Base-by-base conservation (phyloP, 2,113 vertebrate genomes). In the Bufo bufo region DNA sequence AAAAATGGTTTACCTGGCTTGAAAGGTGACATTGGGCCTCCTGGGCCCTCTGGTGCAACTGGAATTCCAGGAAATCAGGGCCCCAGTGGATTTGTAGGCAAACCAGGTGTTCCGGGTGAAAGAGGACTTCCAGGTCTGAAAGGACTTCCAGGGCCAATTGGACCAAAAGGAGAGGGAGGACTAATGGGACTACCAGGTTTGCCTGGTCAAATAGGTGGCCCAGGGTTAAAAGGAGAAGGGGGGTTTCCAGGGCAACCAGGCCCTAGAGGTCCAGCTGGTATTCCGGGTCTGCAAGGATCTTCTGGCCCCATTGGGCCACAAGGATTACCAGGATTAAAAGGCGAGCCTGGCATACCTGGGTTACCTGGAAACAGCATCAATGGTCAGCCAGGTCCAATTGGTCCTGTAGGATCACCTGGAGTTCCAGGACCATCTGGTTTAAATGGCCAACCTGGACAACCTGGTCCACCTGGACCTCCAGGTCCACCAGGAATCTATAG, bases 271-370 rank as follows among this genome's bases (percentile, higher is more conserved):
- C 95, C 96, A 90, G 98, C 97, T 0, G 98, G 98, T 16, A 99
- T 99, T 91, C 97, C 98, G 0, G 98, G 98, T 59, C 92, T 98
- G 82, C 97, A 98, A 89, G 98, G 98, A 0, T 96, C 97, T 0
- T 93, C 97, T 0, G 98, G 98, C 6, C 98, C 97, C n/a, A 96
- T 98, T 90, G 98, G 98, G 61, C 98, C 97, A 3, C 98, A 98
- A 85, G 98, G 98, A 59, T 90, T 95, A 77, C 97, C 97, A 0
- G 98, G 98, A 23, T 86, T 94, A 11, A 99, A 97, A 89, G 98
- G 98, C 6, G 98, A 99, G 45, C 90, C 95, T 0, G 98, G 98
- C 63, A 91, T 96, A 63, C 95, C 97, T 0, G 98, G 98, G 4
- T 49, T 91, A 88, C 97, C 96, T 0, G 98, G 98, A 0, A 92